Conservation (phyloP, 2,797 vertebrate species). For the Pseudocheirus occidentalis region DNA sequence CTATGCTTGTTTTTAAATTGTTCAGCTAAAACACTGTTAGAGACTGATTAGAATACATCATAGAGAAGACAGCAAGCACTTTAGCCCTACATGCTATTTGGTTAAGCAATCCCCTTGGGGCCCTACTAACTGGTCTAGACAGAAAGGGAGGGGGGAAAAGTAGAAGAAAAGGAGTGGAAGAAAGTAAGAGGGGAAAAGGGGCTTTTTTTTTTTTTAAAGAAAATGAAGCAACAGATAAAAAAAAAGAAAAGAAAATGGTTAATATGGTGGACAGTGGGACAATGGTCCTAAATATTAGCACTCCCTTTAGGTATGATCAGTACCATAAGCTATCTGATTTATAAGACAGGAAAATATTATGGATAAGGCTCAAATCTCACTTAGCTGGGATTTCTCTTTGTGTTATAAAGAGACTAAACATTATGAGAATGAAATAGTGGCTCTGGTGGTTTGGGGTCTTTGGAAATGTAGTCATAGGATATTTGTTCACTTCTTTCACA, state of each 20-base stretch:
- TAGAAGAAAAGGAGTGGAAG: conserved; percentile 1
- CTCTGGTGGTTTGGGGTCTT: background rate
- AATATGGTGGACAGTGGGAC: background rate
- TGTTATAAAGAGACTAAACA: conserved; percentile 28
- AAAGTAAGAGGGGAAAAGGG: conserved; percentile 13
- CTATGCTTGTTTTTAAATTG: conserved; percentile 8
- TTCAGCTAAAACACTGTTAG: conserved; percentile 31
- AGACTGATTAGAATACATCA: background rate
- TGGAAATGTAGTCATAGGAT: background rate
- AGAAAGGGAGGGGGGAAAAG: background rate
- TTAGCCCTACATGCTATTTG: background rate
- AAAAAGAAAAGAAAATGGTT: background rate
- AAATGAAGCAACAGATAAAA: background rate
- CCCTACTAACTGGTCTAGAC: background rate
- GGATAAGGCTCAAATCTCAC: background rate
- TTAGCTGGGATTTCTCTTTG: background rate
- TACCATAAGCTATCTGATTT: background rate
- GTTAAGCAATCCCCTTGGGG: background rate
- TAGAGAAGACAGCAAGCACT: background rate
- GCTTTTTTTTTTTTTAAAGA: background rate
- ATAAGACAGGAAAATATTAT: background rate
- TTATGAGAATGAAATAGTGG: background rate
- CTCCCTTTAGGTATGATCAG: background rate
- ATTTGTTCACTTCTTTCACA: background rate
- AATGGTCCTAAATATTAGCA: background rate